Evolutionary conservation across 2,888 invertebrate genomes (phyloP).

Genomic region (Pyrrhia umbra): DNA sequence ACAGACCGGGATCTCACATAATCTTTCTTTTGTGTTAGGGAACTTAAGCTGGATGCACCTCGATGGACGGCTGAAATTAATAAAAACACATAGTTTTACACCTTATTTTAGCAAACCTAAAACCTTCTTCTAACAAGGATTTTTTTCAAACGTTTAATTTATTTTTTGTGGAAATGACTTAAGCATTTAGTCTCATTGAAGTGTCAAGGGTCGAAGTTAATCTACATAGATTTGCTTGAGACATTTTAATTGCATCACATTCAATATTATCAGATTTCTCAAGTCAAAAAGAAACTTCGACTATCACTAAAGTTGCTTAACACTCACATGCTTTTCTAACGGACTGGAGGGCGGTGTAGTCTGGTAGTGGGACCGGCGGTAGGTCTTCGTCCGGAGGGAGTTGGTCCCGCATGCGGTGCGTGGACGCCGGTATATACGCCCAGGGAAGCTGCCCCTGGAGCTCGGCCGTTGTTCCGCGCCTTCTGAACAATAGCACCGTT

Average conservation of each 20-base stretch:
- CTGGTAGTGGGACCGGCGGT: constrained; percentile 91
- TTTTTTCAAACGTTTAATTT: too few species aligned
- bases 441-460: constrained; percentile 91
- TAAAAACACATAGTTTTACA: background rate
- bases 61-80: constrained; percentile 79
- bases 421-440: constrained; percentile 88
- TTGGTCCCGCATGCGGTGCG: constrained; percentile 83
- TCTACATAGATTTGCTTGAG: too few species aligned
- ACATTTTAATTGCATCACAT: too few species aligned
- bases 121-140: too few species aligned
- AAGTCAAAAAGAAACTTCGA: too few species aligned
- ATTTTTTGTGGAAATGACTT: too few species aligned
- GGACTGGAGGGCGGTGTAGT: constrained; percentile 88
- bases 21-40: constrained; percentile 77
- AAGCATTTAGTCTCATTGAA: too few species aligned
- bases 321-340: constrained; percentile 81
- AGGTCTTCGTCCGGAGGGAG: constrained; percentile 88
- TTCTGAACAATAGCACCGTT: constrained; percentile 59
- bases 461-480: constrained; percentile 83
- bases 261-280: too few species aligned
- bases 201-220: too few species aligned
- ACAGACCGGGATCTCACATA: constrained; percentile 68
- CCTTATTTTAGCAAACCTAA: too few species aligned
- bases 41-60: constrained; percentile 80
- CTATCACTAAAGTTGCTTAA: background rate